Percentiles rank a stretch among this genome's conserved stretches.
These are phyloP conservation scores for Passerina amoena DNA, from an alignment of 2,113 vertebrate genomes.

Conservation along the genomic window DNA sequence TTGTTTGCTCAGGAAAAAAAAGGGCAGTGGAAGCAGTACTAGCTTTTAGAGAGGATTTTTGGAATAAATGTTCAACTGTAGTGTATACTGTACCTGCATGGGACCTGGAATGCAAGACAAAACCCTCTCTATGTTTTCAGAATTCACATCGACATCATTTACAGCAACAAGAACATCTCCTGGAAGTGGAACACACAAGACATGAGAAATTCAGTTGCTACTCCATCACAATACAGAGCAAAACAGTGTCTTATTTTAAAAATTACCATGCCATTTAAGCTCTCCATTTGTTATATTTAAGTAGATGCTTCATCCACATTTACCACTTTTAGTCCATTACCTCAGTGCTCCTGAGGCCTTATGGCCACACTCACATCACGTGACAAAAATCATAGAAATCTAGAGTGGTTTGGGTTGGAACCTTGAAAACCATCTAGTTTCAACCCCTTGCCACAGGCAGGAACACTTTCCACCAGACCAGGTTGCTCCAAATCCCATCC, in stretches of 20 bases:
- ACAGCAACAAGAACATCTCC: conserved; percentile 92
- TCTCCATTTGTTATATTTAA: background rate
- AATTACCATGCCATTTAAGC: background rate
- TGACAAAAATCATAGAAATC: background rate
- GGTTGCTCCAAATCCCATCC: background rate
- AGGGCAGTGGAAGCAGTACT: background rate
- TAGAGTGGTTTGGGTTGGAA: background rate
- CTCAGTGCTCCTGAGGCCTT: background rate
- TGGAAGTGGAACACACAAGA: conserved; percentile 61
- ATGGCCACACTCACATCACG: background rate
- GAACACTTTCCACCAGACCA: background rate
- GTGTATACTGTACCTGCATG: conserved; percentile 81
- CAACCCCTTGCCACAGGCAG: background rate
- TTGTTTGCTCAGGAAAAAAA: background rate
- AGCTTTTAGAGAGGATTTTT: background rate
- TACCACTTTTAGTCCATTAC: background rate
- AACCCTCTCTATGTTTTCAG: conserved; percentile 94
- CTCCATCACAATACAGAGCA: background rate
- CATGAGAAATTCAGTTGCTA: background rate
- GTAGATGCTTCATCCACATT: background rate
- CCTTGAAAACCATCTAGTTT: background rate
- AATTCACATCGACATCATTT: conserved; percentile 93
- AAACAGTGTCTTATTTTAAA: background rate
- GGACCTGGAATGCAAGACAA: conserved; percentile 93
- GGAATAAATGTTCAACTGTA: background rate